These are phyloP conservation scores for Punctoribates punctum DNA, from an alignment of 2,888 invertebrate species.

Conservation along the genomic window DNA sequence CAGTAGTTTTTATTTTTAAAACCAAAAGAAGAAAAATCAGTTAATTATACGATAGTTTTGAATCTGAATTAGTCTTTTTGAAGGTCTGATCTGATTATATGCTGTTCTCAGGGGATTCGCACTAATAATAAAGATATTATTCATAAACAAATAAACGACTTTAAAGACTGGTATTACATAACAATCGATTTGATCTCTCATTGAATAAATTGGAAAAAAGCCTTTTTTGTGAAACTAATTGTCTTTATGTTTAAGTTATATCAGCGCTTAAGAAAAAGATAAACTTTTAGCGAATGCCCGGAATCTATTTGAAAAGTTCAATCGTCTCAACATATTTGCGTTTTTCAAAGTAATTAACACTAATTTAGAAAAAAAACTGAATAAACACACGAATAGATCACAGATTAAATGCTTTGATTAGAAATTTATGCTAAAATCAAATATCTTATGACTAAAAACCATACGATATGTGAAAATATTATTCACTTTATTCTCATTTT, in stretches of 20 bases:
- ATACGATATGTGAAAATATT: no score
- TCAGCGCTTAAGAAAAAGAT: no score
- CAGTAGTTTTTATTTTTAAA: neutral
- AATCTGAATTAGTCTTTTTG: neutral
- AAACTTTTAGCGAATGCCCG: no score
- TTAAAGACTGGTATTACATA: neutral
- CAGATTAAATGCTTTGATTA: no score
- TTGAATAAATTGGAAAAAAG: neutral
- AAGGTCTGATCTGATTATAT: neutral
- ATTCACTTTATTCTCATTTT: neutral
- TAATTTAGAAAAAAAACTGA: no score
- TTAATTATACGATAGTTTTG: slow-evolving; percentile 10
- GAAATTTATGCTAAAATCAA: no score
- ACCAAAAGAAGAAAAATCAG: neutral
- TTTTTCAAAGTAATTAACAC: neutral
- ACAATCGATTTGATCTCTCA: neutral
- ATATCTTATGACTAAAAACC: no score
- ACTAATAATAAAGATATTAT: slow-evolving; percentile 18
- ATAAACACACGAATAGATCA: no score
- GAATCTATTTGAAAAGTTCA: neutral
- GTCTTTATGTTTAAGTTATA: neutral
- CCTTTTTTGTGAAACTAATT: neutral
- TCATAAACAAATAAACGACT: neutral
- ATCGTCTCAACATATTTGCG: neutral
- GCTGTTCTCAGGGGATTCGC: neutral